A percentile compares a stretch with the other conserved stretches of the same genome.
These are phyloP conservation scores for Cylas formicarius DNA, from an alignment of 1,140 invertebrate genomes.

Conservation along the genomic window DNA sequence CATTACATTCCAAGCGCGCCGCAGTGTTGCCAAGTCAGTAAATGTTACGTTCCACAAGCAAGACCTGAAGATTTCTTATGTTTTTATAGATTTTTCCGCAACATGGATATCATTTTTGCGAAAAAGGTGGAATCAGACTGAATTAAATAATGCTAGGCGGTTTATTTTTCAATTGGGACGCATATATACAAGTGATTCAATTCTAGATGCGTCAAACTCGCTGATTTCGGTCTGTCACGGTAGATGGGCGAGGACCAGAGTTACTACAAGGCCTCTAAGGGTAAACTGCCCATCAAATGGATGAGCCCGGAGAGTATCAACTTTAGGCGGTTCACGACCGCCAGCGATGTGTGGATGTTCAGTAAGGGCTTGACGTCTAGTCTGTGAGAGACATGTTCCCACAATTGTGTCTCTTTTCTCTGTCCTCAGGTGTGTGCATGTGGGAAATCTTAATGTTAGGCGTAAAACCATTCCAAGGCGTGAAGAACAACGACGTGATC, in stretches of 20 bases:
- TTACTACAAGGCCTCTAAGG: constrained; percentile 95
- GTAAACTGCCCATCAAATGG: constrained; percentile 97
- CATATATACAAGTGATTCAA: too few species aligned
- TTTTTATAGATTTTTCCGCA: too few species aligned
- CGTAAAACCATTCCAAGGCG: constrained; percentile 96
- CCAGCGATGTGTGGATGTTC: constrained; percentile 99
- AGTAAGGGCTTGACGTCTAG: constrained; percentile 50
- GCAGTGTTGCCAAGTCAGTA: too few species aligned
- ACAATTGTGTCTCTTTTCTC: neutral
- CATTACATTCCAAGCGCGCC: too few species aligned
- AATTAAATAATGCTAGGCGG: too few species aligned
- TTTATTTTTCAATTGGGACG: too few species aligned
- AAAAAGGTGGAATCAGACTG: too few species aligned
- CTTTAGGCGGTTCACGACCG: constrained; percentile 91
- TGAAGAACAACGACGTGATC: constrained; percentile 98
- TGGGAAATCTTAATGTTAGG: constrained; percentile 99
- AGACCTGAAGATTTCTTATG: too few species aligned
- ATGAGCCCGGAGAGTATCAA: constrained; percentile 99
- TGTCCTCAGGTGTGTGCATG: constrained; percentile 83
- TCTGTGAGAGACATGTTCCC: neutral
- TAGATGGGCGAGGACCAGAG: constrained; percentile 95
- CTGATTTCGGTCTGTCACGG: constrained; percentile 93
- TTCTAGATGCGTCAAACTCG: constrained; percentile 94
- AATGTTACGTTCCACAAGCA: too few species aligned
- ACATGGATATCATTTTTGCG: too few species aligned